Evolutionary conservation across 2,113 vertebrate genomes (phyloP).

Genomic region (Malurus alboscapulatus): DNA sequence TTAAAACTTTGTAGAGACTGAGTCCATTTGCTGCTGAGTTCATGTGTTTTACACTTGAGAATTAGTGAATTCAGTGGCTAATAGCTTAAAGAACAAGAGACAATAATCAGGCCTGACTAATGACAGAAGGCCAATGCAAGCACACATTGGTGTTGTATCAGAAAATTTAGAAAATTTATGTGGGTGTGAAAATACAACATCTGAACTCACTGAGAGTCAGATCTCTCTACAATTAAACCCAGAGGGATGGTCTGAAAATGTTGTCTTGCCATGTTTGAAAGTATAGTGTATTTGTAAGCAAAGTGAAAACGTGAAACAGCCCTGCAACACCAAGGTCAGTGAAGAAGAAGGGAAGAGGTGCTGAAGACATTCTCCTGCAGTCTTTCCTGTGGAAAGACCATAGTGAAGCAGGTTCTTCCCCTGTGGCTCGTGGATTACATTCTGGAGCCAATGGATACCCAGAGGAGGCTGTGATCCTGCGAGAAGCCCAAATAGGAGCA

Average conservation of each 20-base stretch:
- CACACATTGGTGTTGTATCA: neutral
- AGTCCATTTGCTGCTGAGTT: neutral
- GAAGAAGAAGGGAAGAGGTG: too few relatives aligned
- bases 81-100: neutral
- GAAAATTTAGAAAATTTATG: neutral
- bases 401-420: neutral
- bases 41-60: neutral
- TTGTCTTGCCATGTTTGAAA: neutral
- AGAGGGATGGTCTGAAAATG: neutral
- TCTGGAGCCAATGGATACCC: neutral
- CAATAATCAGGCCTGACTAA: neutral
- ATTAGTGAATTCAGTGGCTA: neutral
- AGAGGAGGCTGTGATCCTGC: neutral
- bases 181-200: neutral
- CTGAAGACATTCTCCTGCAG: neutral
- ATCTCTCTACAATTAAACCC: neutral
- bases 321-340: too few relatives aligned
- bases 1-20: neutral
- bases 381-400: neutral
- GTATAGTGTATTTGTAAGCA: neutral
- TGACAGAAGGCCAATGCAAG: neutral
- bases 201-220: neutral
- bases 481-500: neutral
- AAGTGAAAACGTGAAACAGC: neutral
- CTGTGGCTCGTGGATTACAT: neutral